phyloP scores from a whole-genome alignment of 1,140 invertebrate genomes.

The Apis cerana region DNA sequence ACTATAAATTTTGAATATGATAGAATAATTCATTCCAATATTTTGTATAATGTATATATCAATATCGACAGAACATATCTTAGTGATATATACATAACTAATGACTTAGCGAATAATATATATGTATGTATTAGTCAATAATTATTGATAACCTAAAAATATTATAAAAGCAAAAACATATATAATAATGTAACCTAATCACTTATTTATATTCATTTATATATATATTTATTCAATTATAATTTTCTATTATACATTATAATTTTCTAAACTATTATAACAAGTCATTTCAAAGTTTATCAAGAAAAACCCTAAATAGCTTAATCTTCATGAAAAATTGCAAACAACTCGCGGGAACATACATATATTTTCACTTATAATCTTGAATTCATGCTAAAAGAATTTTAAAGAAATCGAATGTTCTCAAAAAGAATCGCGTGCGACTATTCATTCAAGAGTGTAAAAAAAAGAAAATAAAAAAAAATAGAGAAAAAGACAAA shows the following conservation, averaged over 20 bases:
- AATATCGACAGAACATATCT: conserved; percentile 27
- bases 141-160: not conserved
- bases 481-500: not conserved
- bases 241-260: not conserved
- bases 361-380: too few relatives aligned
- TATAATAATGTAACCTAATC: not conserved
- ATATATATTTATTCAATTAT: not conserved
- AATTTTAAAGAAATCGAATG: not conserved
- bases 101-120: conserved; percentile 42
- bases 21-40: conserved; percentile 52
- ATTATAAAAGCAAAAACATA: conserved; percentile 36
- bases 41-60: not conserved
- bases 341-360: not conserved
- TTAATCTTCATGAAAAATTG: too few relatives aligned
- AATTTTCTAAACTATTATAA: not conserved
- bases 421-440: not conserved
- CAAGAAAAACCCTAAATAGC: not conserved
- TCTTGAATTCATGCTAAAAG: not conserved
- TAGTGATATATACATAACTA: conserved; percentile 24
- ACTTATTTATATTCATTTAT: too few relatives aligned
- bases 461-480: not conserved
- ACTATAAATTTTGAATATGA: not conserved
- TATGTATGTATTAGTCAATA: conserved; percentile 30
- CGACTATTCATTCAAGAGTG: too few relatives aligned
- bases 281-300: not conserved